A percentile compares a stretch with the other conserved stretches of the same genome.
Conservation (phyloP, 2,888 invertebrate genomes). For the Diarsia mendica region DNA sequence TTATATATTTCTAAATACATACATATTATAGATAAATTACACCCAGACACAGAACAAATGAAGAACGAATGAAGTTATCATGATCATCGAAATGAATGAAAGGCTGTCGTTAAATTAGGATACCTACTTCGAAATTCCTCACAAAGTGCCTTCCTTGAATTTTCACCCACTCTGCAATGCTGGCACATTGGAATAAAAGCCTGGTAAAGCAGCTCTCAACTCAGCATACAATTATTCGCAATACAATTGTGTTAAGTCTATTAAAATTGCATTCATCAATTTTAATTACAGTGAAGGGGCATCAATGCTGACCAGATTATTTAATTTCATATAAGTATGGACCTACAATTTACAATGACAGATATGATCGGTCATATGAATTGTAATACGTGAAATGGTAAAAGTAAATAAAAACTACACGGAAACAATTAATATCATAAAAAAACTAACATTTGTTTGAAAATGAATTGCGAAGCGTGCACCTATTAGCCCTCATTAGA, state of each 20-base stretch:
- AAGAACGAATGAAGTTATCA: neutral
- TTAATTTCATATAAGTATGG: constrained; percentile 4
- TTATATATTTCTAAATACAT: no score
- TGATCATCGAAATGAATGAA: no score
- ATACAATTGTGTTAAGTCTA: constrained; percentile 9
- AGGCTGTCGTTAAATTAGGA: neutral
- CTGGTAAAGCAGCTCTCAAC: neutral
- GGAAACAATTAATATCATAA: neutral
- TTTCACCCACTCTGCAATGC: constrained; percentile 4
- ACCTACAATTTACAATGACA: neutral
- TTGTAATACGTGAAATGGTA: neutral
- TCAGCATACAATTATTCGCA: constrained; percentile 16
- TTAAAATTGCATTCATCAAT: constrained; percentile 35
- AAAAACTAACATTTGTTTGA: neutral
- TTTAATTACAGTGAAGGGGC: constrained; percentile 26
- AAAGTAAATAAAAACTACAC: constrained; percentile 5
- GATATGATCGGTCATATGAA: neutral
- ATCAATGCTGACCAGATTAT: constrained; percentile 24
- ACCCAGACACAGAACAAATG: no score
- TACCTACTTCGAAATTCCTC: neutral
- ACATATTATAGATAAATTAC: no score
- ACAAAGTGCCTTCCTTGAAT: neutral
- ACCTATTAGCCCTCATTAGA: constrained; percentile 1
- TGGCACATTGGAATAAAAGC: constrained; percentile 5
- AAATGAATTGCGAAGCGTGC: constrained; percentile 22